Evolutionary conservation across 2,113 vertebrate genomes (phyloP).

Genomic region (Tympanuchus pallidicinctus): DNA sequence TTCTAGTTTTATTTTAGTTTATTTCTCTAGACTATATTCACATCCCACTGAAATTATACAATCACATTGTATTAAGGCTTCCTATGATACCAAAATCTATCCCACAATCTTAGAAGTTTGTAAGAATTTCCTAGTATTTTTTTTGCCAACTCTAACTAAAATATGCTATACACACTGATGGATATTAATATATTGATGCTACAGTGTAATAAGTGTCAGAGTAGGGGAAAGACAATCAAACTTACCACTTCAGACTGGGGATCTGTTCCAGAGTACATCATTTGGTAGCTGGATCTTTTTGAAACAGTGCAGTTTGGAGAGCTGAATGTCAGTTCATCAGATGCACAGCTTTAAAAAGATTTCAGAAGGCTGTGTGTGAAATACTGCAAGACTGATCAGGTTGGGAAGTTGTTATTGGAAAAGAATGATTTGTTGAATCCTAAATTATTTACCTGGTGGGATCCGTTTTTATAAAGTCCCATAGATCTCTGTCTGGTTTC

Average conservation of each 20-base stretch:
- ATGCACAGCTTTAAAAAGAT: fast-evolving
- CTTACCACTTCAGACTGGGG: not conserved
- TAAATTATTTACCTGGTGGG: not conserved
- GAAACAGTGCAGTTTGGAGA: not conserved
- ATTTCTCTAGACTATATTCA: not conserved
- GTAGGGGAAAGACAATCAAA: not conserved
- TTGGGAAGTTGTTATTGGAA: not conserved
- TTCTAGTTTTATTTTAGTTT: not conserved
- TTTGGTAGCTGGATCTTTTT: not conserved
- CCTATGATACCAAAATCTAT: not conserved
- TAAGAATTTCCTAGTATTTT: not conserved
- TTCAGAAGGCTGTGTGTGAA: not conserved
- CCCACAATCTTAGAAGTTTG: not conserved
- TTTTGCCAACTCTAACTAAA: not conserved
- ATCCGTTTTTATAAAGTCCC: not conserved
- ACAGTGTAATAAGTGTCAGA: not conserved
- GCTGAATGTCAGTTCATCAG: not conserved
- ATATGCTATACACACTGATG: not conserved
- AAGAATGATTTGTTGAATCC: not conserved
- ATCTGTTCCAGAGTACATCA: not conserved
- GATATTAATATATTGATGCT: not conserved
- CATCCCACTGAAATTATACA: not conserved
- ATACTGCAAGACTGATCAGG: not conserved
- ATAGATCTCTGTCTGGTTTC: not conserved
- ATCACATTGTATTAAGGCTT: not conserved